phyloP scores from a whole-genome alignment of 2,797 vertebrate species.

The Arctocebus calabarensis region DNA sequence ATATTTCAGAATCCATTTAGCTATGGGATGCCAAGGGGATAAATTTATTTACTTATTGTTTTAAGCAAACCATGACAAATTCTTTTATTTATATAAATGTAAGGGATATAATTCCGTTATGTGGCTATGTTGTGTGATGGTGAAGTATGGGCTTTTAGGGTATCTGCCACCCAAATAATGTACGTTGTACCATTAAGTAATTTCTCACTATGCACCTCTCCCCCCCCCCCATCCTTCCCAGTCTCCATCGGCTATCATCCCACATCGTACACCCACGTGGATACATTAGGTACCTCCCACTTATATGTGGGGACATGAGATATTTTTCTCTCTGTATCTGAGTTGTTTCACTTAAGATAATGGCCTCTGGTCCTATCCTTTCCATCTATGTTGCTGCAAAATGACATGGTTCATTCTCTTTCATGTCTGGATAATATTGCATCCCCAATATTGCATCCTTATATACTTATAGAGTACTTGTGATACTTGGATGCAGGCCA shows the following conservation, averaged over 20 bases:
- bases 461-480: too few relatives aligned
- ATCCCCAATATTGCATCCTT: background rate
- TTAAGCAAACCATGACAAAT: background rate
- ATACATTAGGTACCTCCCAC: background rate
- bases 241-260: background rate
- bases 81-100: background rate
- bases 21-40: background rate
- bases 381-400: background rate
- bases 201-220: background rate
- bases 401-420: background rate
- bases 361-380: background rate
- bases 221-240: background rate
- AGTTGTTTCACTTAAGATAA: background rate
- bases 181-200: background rate
- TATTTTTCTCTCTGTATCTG: background rate
- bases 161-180: background rate
- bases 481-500: too few relatives aligned
- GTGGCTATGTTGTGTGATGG: background rate
- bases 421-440: background rate
- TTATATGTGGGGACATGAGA: background rate
- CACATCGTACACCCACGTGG: background rate
- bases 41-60: background rate
- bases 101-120: background rate
- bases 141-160: background rate
- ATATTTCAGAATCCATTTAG: constrained; percentile 13